Evolutionary conservation across 2,113 vertebrate species (phyloP).

Genomic region (Ammospiza caudacuta): DNA sequence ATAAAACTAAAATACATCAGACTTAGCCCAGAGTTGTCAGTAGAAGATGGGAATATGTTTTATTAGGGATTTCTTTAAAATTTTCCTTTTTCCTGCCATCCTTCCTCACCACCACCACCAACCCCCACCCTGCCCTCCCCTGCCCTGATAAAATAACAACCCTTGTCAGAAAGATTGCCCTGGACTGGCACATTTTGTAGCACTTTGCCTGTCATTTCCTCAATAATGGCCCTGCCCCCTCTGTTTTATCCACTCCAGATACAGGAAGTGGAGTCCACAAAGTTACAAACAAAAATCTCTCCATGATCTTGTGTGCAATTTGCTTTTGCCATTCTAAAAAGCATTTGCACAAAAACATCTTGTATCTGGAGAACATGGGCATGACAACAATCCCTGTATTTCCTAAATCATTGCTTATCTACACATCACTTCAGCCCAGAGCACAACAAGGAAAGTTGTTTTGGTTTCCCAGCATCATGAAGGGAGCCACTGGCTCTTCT

Average conservation of each 20-base stretch:
- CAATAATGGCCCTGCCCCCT: not conserved
- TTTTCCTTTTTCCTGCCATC: not conserved
- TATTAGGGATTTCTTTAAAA: not conserved
- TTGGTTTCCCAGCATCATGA: not conserved
- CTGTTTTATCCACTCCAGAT: not conserved
- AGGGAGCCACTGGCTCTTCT: not conserved
- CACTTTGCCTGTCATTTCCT: not conserved
- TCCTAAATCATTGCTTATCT: not conserved
- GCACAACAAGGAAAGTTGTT: not conserved
- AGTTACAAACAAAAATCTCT: not conserved
- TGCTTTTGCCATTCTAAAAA: not conserved
- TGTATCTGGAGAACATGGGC: not conserved
- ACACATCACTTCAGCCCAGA: not conserved
- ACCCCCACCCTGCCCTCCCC: fast-evolving
- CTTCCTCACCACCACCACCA: not conserved
- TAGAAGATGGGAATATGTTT: not conserved
- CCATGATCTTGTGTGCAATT: not conserved
- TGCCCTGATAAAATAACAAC: too few relatives aligned
- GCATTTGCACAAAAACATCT: not conserved
- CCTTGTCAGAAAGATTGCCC: not conserved
- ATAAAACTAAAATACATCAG: not conserved
- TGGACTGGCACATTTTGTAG: not conserved
- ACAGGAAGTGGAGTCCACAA: not conserved
- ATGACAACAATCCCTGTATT: not conserved
- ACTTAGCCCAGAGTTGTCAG: not conserved